A percentile compares a stretch with the other conserved stretches of the same genome.
phyloP scores from a whole-genome alignment of 2,888 invertebrate genomes.

The Campoplex capitator region DNA sequence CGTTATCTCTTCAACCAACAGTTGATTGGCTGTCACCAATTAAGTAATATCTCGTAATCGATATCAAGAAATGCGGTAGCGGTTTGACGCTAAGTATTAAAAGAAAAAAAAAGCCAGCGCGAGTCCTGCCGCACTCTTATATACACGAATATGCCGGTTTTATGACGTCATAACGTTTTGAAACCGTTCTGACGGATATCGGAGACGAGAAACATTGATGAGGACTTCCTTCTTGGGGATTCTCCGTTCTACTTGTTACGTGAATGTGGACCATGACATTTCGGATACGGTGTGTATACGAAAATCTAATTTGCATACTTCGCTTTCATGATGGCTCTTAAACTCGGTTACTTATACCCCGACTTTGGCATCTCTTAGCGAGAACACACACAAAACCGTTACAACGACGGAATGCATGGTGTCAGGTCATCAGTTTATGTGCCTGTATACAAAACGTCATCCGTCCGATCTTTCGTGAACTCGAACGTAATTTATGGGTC shows the following conservation, averaged over 20 bases:
- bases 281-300: not conserved
- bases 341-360: not conserved
- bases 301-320: not conserved
- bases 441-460: constrained; percentile 42
- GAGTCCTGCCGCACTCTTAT: too few relatives aligned
- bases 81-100: too few relatives aligned
- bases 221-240: not conserved
- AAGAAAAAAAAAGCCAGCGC: too few relatives aligned
- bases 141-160: too few relatives aligned
- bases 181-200: not conserved
- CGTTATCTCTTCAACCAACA: not conserved
- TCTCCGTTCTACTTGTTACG: not conserved
- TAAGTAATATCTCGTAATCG: not conserved
- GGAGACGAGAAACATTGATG: not conserved
- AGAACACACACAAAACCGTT: constrained; percentile 6
- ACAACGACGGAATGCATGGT: constrained; percentile 39
- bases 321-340: not conserved
- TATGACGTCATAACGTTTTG: too few relatives aligned
- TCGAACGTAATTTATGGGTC: constrained; percentile 54
- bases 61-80: not conserved
- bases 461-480: constrained; percentile 49
- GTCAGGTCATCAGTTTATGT: constrained; percentile 62
- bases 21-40: constrained; percentile 4
- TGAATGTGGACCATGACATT: not conserved
- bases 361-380: not conserved